Conservation (phyloP, 2,888 invertebrate species). For the Parasteatoda lunata region DNA sequence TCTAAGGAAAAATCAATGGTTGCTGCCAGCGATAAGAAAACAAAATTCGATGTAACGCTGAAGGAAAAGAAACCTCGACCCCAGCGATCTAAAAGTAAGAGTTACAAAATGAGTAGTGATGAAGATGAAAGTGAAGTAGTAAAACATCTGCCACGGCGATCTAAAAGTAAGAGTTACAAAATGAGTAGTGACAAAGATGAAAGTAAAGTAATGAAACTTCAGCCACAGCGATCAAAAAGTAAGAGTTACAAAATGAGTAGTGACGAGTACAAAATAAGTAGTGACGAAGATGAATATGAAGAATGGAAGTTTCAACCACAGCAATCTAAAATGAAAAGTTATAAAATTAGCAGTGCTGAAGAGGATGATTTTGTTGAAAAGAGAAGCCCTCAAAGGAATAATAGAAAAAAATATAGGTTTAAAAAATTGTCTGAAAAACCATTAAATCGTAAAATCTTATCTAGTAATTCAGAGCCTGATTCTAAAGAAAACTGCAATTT, state of each 20-base stretch:
- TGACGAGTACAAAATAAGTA: too few relatives aligned
- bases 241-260: too few relatives aligned
- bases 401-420: not conserved
- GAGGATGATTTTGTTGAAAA: conserved; percentile 58
- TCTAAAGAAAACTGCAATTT: conserved; percentile 67
- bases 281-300: not conserved
- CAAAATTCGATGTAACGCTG: too few relatives aligned
- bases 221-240: not conserved
- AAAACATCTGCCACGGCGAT: not conserved
- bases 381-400: not conserved
- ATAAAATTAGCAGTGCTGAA: too few relatives aligned
- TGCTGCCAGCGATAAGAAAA: too few relatives aligned
- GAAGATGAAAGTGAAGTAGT: conserved; percentile 63
- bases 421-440: not conserved
- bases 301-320: too few relatives aligned
- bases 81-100: conserved; percentile 1
- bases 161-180: not conserved
- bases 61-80: too few relatives aligned
- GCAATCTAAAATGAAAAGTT: not conserved
- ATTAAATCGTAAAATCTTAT: conserved; percentile 45
- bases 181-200: not conserved
- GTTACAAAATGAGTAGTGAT: conserved; percentile 68
- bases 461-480: conserved; percentile 63
- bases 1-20: not conserved
- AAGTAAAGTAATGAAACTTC: too few relatives aligned